phyloP scores from a whole-genome alignment of 2,113 vertebrate genomes.

The Lates calcarifer region DNA sequence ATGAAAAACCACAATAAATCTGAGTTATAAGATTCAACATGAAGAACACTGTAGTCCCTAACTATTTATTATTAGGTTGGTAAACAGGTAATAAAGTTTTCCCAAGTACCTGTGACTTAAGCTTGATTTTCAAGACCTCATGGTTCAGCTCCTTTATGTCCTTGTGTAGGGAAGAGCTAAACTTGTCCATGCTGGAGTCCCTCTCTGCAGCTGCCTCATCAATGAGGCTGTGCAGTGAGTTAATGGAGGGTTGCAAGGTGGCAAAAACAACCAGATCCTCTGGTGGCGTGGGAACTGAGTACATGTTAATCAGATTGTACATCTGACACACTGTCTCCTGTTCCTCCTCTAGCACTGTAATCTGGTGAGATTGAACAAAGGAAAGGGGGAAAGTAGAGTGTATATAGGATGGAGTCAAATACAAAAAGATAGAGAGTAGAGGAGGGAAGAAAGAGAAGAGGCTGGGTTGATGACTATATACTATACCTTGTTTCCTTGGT shows the following conservation, averaged over 20 bases:
- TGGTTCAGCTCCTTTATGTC: conserved; percentile 85
- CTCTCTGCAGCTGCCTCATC: conserved; percentile 80
- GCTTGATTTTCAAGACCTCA: conserved; percentile 82
- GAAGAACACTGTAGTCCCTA: neutral
- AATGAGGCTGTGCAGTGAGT: conserved; percentile 78
- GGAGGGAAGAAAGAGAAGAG: neutral
- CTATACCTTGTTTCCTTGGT: neutral
- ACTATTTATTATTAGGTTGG: neutral
- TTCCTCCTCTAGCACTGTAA: conserved; percentile 85
- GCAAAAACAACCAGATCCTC: conserved; percentile 87
- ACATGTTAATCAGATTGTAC: conserved; percentile 87
- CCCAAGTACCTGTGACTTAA: conserved; percentile 81
- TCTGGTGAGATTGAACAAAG: conserved; percentile 72
- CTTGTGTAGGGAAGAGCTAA: conserved; percentile 83
- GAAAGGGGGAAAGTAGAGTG: neutral
- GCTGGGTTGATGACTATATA: neutral
- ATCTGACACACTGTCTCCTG: conserved; percentile 84
- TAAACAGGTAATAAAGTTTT: neutral
- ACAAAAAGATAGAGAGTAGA: neutral
- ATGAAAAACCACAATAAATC: conserved; percentile 36
- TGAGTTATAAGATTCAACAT: neutral
- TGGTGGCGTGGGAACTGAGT: conserved; percentile 84
- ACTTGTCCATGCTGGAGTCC: conserved; percentile 81
- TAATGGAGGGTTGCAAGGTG: conserved; percentile 83
- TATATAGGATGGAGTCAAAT: neutral